Evolutionary conservation across 2,888 invertebrate genomes (phyloP).

Genomic region (Drosophila birchii): DNA sequence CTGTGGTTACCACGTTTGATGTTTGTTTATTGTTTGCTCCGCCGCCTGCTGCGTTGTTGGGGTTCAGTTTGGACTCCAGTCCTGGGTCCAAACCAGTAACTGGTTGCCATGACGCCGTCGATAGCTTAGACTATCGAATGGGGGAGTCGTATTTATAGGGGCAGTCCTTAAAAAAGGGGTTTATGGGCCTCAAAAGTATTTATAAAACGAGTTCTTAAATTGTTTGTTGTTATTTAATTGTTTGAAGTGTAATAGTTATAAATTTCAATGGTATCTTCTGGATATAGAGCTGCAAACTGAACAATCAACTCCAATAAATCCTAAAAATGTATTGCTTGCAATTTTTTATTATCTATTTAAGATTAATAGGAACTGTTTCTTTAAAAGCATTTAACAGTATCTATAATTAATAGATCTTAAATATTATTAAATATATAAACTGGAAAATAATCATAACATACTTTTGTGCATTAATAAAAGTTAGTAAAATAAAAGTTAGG

Average conservation of each 20-base stretch:
- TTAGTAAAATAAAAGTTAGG: background rate
- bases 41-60: slow-evolving; percentile 39
- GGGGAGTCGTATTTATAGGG: background rate
- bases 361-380: background rate
- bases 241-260: background rate
- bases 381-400: background rate
- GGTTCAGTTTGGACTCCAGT: slow-evolving; percentile 10
- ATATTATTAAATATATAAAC: background rate
- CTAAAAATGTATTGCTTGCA: background rate
- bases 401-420: background rate
- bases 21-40: slow-evolving; percentile 69
- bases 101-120: slow-evolving; percentile 53
- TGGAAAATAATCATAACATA: background rate
- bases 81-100: slow-evolving; percentile 6
- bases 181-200: background rate
- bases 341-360: background rate
- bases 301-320: background rate
- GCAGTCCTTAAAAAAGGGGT: background rate
- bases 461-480: background rate
- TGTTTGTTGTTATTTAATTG: background rate
- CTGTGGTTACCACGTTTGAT: slow-evolving; percentile 68
- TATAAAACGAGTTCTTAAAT: background rate
- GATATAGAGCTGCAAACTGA: background rate
- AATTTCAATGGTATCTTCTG: background rate
- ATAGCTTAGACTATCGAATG: slow-evolving; percentile 31